Base-by-base conservation (phyloP, 2,888 invertebrate genomes). In the Epinotia nisella region DNA sequence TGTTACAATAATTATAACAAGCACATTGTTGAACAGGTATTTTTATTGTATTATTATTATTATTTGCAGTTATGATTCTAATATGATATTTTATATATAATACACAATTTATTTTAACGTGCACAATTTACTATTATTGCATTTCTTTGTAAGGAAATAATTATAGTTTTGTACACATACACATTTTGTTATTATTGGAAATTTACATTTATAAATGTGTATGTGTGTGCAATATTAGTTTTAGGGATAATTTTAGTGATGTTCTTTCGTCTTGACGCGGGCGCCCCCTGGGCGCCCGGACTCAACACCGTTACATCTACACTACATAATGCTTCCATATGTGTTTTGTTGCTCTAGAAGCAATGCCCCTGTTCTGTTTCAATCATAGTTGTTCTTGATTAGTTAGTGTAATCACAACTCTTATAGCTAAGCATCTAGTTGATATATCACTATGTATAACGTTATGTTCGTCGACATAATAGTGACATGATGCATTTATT, bases 181-280 rank as follows among this genome's bases (percentile, higher is more conserved):
- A 93, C 93, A 92, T 90, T 90, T 89, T 83, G 55, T 85, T 82
- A 83, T 85, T 76, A 84, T 84, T 81, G 80, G 82, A 87, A 87
- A 83, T 83, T 86, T 87, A 84, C 79, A 85, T 88, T 88, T 85
- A 86, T 85, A 88, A 91, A 91, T 93, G 92, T 93, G 93, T 93
- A 93, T 93, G 94, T 93, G 93, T 92, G 93, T 94, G 94, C 94
- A 94, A 94, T 94, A 94, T 93, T 93, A 93, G 92, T 90, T 92
- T 76, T 91, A 91, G 85, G 83, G 75, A 82, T 87, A 86, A 86
- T 88, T 88, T 87, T 88, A 87, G 85, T 86, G 85, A 83, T 85
- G 84, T 88, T 87, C 87, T 87, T 90, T 81, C 77, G 83, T 86
- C 81, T 83, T 82, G 82, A 75, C 78, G 78, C 79, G 83, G 82